These are phyloP conservation scores for Ramazzottius varieornatus DNA, from an alignment of 2,888 invertebrate genomes.

Conservation along the genomic window DNA sequence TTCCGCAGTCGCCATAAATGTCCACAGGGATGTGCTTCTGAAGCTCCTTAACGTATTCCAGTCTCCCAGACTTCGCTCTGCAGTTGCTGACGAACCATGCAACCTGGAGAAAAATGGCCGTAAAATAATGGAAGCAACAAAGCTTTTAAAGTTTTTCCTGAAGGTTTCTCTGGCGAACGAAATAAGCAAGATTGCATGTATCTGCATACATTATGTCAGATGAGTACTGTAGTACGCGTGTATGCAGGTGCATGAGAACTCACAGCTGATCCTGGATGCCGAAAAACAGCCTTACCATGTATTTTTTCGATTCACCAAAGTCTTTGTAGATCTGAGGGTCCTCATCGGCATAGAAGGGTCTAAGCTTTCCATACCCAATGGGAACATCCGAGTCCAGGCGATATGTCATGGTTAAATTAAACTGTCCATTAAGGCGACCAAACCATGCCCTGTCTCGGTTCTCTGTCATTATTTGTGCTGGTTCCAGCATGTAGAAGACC, in stretches of 20 bases:
- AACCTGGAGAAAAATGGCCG: background rate
- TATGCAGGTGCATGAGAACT: too few relatives aligned
- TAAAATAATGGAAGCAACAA: too few relatives aligned
- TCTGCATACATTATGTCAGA: too few relatives aligned
- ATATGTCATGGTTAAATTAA: constrained; percentile 6
- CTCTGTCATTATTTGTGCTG: constrained; percentile 1
- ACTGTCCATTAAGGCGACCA: background rate
- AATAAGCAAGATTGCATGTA: too few relatives aligned
- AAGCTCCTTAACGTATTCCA: constrained; percentile 4
- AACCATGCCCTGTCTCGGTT: background rate
- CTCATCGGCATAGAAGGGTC: constrained; percentile 3
- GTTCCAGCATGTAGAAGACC: constrained; percentile 5
- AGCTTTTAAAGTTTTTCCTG: too few relatives aligned
- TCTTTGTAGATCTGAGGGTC: background rate
- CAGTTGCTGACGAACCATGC: constrained; percentile 5
- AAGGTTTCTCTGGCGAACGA: too few relatives aligned
- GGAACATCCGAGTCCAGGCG: constrained; percentile 6
- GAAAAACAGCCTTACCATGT: too few relatives aligned
- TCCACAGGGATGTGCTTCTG: constrained; percentile 3
- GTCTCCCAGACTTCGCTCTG: constrained; percentile 1
- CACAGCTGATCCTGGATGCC: background rate
- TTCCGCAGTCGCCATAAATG: constrained; percentile 5
- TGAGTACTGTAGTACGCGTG: too few relatives aligned
- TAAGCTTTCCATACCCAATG: background rate
- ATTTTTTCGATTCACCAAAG: too few relatives aligned